phyloP scores from a whole-genome alignment of 2,888 invertebrate genomes.

The Lasius fuliginosus region DNA sequence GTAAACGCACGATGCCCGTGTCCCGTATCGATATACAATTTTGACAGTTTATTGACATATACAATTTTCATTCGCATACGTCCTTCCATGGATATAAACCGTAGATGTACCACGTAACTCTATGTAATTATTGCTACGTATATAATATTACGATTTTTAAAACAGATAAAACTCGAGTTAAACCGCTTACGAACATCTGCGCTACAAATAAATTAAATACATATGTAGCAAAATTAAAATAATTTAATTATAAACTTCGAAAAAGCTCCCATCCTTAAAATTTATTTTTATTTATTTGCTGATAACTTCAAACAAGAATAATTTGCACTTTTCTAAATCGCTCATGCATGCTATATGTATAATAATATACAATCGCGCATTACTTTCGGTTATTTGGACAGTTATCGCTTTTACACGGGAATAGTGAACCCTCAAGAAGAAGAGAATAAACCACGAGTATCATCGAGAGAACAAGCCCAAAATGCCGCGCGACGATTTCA shows the following conservation, averaged over 20 bases:
- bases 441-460: neutral
- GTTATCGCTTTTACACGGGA: neutral
- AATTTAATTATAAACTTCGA: neutral
- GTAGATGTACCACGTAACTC: neutral
- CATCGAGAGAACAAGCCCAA: neutral
- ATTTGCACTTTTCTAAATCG: neutral
- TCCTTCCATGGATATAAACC: neutral
- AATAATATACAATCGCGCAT: neutral
- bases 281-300: conserved; percentile 3
- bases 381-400: neutral
- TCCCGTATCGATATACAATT: conserved; percentile 33
- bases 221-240: neutral
- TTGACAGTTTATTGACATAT: conserved; percentile 47
- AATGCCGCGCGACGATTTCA: conserved; percentile 37
- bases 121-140: neutral
- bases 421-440: neutral
- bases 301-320: neutral
- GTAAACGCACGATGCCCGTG: neutral
- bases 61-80: conserved; percentile 30
- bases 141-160: conserved; percentile 6
- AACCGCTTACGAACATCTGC: neutral
- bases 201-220: neutral
- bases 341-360: neutral
- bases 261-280: neutral
- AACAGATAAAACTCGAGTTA: neutral